phyloP scores from a whole-genome alignment of 2,888 invertebrate species.

The Dryobota labecula region DNA sequence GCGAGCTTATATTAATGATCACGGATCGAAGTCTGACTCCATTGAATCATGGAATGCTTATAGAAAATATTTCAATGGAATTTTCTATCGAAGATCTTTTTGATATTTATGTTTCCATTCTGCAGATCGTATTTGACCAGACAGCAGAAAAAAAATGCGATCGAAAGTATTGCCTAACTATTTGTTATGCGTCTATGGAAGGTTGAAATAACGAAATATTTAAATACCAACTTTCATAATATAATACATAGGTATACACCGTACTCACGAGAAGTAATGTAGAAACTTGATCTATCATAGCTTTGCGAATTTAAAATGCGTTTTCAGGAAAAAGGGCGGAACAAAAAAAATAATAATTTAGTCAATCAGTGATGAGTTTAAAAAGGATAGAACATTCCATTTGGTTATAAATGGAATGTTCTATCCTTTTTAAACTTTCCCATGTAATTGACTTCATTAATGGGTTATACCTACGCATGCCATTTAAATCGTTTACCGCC shows the following conservation, averaged over 20 bases:
- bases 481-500: slow-evolving; percentile 49
- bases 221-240: neutral
- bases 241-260: neutral
- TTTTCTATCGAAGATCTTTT: slow-evolving; percentile 15
- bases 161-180: neutral
- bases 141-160: neutral
- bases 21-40: neutral
- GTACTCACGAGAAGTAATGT: neutral
- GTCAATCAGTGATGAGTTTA: slow-evolving; percentile 4
- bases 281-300: neutral
- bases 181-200: neutral
- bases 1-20: neutral
- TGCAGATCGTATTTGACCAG: neutral
- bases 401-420: slow-evolving; percentile 13
- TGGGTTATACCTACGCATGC: slow-evolving; percentile 31
- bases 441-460: slow-evolving; percentile 51
- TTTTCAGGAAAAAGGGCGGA: neutral
- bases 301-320: neutral
- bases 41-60: slow-evolving; percentile 17
- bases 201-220: neutral
- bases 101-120: neutral
- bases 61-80: slow-evolving; percentile 3
- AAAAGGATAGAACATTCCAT: too few relatives aligned
- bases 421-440: slow-evolving; percentile 40
- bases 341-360: neutral